These are phyloP conservation scores for Spodoptera picta DNA, from an alignment of 2,888 invertebrate genomes.

Conservation along the genomic window DNA sequence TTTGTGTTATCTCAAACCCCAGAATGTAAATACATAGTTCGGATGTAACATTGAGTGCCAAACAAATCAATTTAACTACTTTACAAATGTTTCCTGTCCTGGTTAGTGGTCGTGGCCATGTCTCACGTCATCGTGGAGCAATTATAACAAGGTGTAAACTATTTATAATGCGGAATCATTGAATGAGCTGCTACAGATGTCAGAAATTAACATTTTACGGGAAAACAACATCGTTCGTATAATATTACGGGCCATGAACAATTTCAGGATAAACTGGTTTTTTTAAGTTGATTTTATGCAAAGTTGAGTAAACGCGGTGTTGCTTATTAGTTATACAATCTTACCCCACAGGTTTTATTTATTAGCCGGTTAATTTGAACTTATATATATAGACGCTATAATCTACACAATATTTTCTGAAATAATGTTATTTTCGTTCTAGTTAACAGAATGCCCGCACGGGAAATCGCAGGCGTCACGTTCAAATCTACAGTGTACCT, in stretches of 20 bases:
- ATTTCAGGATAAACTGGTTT: constrained; percentile 36
- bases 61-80: constrained; percentile 13
- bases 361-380: too few relatives aligned
- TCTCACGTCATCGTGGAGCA: constrained; percentile 31
- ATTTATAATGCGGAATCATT: constrained; percentile 43
- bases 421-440: not conserved
- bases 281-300: constrained; percentile 34
- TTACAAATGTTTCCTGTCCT: constrained; percentile 15
- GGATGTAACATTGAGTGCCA: constrained; percentile 3
- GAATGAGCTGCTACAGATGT: constrained; percentile 39
- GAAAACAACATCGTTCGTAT: constrained; percentile 41
- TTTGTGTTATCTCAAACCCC: constrained; percentile 5
- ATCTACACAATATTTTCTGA: not conserved
- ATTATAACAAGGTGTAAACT: constrained; percentile 38
- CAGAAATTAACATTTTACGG: constrained; percentile 37
- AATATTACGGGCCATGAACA: constrained; percentile 25
- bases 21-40: constrained; percentile 9
- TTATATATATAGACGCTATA: not conserved
- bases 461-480: too few relatives aligned
- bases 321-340: constrained; percentile 19
- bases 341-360: too few relatives aligned
- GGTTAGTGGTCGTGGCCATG: constrained; percentile 15
- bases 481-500: too few relatives aligned
- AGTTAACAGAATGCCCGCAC: too few relatives aligned
- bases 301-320: constrained; percentile 26